Evolutionary conservation across 2,888 invertebrate genomes (phyloP).

Genomic region (Drosophila prostipennis): DNA sequence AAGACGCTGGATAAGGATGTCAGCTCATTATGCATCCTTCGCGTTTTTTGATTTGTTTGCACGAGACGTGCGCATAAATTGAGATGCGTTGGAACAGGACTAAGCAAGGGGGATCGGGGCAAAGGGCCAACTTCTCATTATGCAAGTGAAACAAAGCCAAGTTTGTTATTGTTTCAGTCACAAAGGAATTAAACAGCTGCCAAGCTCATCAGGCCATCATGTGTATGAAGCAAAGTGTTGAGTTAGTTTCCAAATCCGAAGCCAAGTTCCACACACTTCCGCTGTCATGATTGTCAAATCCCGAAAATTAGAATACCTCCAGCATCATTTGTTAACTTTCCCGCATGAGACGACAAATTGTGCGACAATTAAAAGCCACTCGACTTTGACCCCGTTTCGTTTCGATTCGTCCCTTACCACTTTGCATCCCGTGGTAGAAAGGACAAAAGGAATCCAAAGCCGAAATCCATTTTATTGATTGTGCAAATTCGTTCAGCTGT

Average conservation of each 20-base stretch:
- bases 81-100: slow-evolving; percentile 39
- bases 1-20: slow-evolving; percentile 44
- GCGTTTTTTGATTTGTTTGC: slow-evolving; percentile 69
- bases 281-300: slow-evolving; percentile 2
- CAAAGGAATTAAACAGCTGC: slow-evolving; percentile 74
- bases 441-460: slow-evolving; percentile 26
- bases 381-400: slow-evolving; percentile 17
- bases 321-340: slow-evolving; percentile 42
- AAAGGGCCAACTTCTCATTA: slow-evolving; percentile 58
- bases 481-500: slow-evolving; percentile 59
- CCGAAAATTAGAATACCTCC: slow-evolving; percentile 29
- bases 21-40: slow-evolving; percentile 74
- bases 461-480: slow-evolving; percentile 70
- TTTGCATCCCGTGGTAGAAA: slow-evolving; percentile 26
- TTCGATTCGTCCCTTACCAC: slow-evolving; percentile 10
- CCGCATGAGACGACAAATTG: slow-evolving; percentile 58
- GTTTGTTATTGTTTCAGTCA: slow-evolving; percentile 70
- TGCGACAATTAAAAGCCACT: slow-evolving; percentile 67
- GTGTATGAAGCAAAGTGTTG: not conserved
- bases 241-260: not conserved
- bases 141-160: slow-evolving; percentile 66
- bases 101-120: not conserved
- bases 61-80: slow-evolving; percentile 72
- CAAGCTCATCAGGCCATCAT: slow-evolving; percentile 58
- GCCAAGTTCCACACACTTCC: slow-evolving; percentile 2